Conservation (phyloP, 2,797 vertebrate genomes). For the Xenopus petersii region DNA sequence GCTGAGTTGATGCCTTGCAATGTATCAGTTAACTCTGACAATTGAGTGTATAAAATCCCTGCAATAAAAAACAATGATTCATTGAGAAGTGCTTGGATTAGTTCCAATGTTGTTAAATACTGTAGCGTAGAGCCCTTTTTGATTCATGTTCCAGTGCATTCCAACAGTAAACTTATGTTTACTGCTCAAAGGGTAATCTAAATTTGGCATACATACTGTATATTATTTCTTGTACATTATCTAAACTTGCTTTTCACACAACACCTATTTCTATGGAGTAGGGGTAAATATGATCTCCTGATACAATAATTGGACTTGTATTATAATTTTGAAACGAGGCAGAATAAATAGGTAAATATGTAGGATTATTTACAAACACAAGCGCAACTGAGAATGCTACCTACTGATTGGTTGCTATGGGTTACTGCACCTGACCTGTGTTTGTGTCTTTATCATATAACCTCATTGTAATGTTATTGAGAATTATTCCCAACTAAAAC, state of each 20-base stretch:
- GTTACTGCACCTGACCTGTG: too few species aligned
- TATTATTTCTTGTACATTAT: constrained; percentile 5
- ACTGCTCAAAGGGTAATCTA: not conserved
- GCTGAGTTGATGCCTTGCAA: constrained; percentile 23
- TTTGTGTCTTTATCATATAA: too few species aligned
- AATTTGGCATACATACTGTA: not conserved
- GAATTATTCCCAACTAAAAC: too few species aligned
- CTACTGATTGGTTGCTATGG: too few species aligned
- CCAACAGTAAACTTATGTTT: constrained; percentile 19
- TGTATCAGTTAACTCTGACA: constrained; percentile 41
- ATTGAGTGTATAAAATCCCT: constrained; percentile 26
- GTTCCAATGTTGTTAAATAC: constrained; percentile 27
- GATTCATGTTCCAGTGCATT: constrained; percentile 28
- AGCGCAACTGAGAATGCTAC: too few species aligned
- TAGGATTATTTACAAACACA: too few species aligned
- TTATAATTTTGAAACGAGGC: too few species aligned
- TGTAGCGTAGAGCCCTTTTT: constrained; percentile 9
- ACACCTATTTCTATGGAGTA: not conserved
- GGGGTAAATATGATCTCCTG: too few species aligned
- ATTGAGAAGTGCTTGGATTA: constrained; percentile 36
- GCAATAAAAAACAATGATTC: constrained; percentile 45
- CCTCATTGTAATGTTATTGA: too few species aligned
- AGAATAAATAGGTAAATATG: too few species aligned
- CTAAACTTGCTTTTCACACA: constrained; percentile 1
- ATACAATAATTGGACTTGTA: too few species aligned